phyloP scores from a whole-genome alignment of 1,140 invertebrate species.

The Phenacoccus solenopsis region DNA sequence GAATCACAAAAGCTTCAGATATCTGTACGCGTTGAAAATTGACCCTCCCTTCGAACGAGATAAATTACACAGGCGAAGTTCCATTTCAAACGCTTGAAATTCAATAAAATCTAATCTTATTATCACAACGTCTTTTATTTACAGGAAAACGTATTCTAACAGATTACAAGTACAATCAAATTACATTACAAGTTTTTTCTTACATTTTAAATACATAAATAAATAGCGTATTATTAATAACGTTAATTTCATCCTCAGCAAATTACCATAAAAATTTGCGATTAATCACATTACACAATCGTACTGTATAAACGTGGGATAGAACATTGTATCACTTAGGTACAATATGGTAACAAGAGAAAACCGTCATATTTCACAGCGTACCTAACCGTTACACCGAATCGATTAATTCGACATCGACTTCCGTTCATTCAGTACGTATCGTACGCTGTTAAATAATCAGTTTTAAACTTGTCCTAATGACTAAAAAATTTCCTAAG shows the following conservation, averaged over 20 bases:
- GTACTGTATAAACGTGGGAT: not conserved
- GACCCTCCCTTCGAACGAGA: too few relatives aligned
- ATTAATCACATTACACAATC: constrained; percentile 5
- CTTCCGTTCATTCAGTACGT: too few relatives aligned
- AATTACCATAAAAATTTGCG: constrained; percentile 10
- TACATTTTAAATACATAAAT: constrained; percentile 14
- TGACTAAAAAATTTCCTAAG: not conserved
- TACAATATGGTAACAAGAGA: not conserved
- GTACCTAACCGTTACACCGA: too few relatives aligned
- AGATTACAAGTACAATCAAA: constrained; percentile 14
- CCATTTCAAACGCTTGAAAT: too few relatives aligned
- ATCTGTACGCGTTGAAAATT: too few relatives aligned
- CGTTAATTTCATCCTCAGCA: constrained; percentile 1
- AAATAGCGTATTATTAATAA: constrained; percentile 7
- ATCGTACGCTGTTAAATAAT: too few relatives aligned
- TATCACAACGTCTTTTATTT: constrained; percentile 14
- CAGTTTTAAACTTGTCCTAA: not conserved
- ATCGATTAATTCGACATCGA: too few relatives aligned
- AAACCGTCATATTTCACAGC: too few relatives aligned
- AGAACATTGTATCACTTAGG: not conserved
- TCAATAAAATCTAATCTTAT: not conserved
- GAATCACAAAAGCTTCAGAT: too few relatives aligned
- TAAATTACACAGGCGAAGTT: too few relatives aligned
- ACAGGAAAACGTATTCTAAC: constrained; percentile 8
- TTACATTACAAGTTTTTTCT: constrained; percentile 11